phyloP scores from a whole-genome alignment of 2,113 vertebrate genomes.

The Epinephelus cyanopodus region DNA sequence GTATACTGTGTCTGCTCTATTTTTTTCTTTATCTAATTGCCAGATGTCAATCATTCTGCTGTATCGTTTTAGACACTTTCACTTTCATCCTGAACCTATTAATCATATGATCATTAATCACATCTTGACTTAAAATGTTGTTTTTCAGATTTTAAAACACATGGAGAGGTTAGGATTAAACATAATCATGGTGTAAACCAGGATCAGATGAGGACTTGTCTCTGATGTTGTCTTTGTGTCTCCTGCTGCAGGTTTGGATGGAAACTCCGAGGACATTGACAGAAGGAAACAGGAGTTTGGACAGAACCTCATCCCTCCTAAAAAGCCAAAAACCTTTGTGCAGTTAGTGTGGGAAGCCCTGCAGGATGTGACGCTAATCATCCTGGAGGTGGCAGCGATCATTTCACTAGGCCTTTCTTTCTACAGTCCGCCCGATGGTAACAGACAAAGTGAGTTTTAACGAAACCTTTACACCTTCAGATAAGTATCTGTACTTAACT shows the following conservation, averaged over 20 bases:
- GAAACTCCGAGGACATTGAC: constrained; percentile 91
- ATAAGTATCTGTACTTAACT: neutral
- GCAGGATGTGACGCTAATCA: constrained; percentile 98
- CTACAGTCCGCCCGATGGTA: constrained; percentile 92
- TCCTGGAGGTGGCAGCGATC: constrained; percentile 97
- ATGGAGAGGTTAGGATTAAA: neutral
- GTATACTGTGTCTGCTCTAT: neutral
- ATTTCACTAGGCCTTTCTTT: constrained; percentile 98
- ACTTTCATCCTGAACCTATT: too few species aligned
- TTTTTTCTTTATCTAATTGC: neutral
- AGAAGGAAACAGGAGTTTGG: constrained; percentile 94
- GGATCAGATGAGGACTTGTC: neutral
- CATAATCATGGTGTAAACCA: neutral
- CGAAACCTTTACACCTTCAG: neutral
- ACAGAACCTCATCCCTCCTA: constrained; percentile 96
- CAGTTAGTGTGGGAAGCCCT: constrained; percentile 99
- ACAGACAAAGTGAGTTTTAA: constrained; percentile 87
- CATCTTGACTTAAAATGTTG: neutral
- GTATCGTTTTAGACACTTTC: neutral
- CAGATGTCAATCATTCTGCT: too few species aligned
- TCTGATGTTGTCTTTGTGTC: constrained; percentile 36
- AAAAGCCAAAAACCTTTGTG: constrained; percentile 99
- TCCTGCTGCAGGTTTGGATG: constrained; percentile 89
- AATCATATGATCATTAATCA: neutral
- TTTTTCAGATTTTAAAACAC: neutral